Evolutionary conservation across 2,888 invertebrate genomes (phyloP), one percentile per base, ranked within the genome.

Genomic region (Ellobium chinense): DNA sequence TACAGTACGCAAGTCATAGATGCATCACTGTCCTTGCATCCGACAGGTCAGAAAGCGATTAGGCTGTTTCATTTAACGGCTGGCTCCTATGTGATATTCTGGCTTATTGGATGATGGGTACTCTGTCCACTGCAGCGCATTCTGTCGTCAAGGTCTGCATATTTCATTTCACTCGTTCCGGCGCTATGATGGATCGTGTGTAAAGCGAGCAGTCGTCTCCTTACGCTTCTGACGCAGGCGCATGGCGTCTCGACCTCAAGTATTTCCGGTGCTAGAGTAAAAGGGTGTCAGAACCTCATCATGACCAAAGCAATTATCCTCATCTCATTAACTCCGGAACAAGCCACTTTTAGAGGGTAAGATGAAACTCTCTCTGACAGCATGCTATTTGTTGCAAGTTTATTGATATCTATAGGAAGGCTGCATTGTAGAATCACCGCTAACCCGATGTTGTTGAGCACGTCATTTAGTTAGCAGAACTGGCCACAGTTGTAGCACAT

Each of bases 261-360:
- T 62, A 56, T 60, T 73, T 73, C 73, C 73, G 73, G 60, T 73
- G 2, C 73, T 36, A 62, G 73, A 21, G 56, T 31, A 70, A 56
- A 70, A 34, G 69, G 54, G 56, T 70, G 69, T 70, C 69, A 70
- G 69, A 70, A 70, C 31, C 69, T 70, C 69, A 70, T 70, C 69
- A 70, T n/a, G n/a, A n/a, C n/a, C n/a, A n/a, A n/a, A 54, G 56
- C 54, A 70, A 70, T 70, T 70, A 70, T 70, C 54, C 56, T 31
- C 54, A 9, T 31, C 56, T 54, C 54, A 56, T 54, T 70, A 70
- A 70, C 54, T 31, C 39, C 14, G 36, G 54, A 70, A 70, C 69
- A 31, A n/a, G n/a, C n/a, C n/a, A n/a, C n/a, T n/a, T n/a, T n/a
- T n/a, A n/a, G n/a, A n/a, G n/a, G n/a, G n/a, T n/a, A n/a, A n/a